These are phyloP conservation scores for Petromus typicus DNA, from an alignment of 2,113 vertebrate genomes.

Conservation along the genomic window DNA sequence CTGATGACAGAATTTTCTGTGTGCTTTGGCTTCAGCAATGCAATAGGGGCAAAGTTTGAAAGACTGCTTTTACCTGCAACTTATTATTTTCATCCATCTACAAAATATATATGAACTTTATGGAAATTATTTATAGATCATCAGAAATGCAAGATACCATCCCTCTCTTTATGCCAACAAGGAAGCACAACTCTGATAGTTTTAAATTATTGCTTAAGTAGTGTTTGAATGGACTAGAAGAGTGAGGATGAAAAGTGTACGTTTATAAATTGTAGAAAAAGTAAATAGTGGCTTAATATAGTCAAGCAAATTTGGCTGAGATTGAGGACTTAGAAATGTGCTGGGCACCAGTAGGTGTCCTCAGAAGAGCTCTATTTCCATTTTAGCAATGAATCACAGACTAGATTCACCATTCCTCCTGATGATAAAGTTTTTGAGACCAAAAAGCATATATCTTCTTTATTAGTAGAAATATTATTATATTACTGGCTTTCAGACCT, in stretches of 20 bases:
- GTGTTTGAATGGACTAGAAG: not conserved
- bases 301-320: not conserved
- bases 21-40: not conserved
- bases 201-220: not conserved
- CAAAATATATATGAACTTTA: not conserved
- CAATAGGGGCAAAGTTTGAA: not conserved
- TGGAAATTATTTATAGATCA: constrained; percentile 30
- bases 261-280: not conserved
- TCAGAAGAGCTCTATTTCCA: not conserved
- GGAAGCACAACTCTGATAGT: not conserved
- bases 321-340: not conserved
- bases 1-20: not conserved
- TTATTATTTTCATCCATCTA: not conserved
- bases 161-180: not conserved
- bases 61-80: not conserved
- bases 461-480: not conserved
- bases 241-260: not conserved
- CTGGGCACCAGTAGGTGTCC: not conserved
- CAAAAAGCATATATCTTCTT: not conserved
- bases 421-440: not conserved
- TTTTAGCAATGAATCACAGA: not conserved
- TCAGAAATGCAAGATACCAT: not conserved
- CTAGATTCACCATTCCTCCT: not conserved
- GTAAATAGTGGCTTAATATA: not conserved
- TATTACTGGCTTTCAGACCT: not conserved